Base-by-base conservation (phyloP, 2,888 invertebrate genomes). In the Icerya purchasi region DNA sequence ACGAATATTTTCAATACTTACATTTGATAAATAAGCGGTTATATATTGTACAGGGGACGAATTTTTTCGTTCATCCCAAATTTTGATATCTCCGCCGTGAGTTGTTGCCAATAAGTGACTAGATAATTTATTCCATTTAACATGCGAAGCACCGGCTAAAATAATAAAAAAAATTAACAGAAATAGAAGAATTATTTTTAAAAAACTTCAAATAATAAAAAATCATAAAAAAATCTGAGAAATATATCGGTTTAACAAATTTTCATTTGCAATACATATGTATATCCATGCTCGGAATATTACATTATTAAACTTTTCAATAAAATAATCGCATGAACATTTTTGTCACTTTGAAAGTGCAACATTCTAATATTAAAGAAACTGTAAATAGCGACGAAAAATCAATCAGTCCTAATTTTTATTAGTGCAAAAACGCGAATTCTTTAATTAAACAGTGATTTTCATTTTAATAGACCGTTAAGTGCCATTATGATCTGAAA, bases 31-130 rank as follows among this genome's bases (percentile, higher is more conserved):
- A 75, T 96, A 94, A 2, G 93, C 94, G 22, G 93, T 85, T 66
- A 96, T 89, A 67, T 93, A 94, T 69, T 91, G 88, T 2, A 91
- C 79, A 0, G 94, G 93, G 58, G 84, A 78, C 56, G 82, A 81
- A 63, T 84, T 80, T 74, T 92, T 92, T 63, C 94, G 77, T 65
- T 87, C 85, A 71, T 96, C 96, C 94, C 94, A 96, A 65, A 96
- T 81, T 71, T 93, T 84, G 2, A 96, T 82, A 72, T 94, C 94
- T 1, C 92, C 93, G 70, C 94, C 93, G 71, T 96, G 94, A 2
- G 93, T 88, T 53, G 94, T 93, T 1, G 94, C 94, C 64, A 96
- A 75, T 63, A 89, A 76, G 70, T 92, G 78, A 1, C 83, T 77
- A 1, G 86, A 84, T 56, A 89, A 78, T 67, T 85, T 82, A 70